phyloP scores from a whole-genome alignment of 2,888 invertebrate species.

The Xylota sylvarum region DNA sequence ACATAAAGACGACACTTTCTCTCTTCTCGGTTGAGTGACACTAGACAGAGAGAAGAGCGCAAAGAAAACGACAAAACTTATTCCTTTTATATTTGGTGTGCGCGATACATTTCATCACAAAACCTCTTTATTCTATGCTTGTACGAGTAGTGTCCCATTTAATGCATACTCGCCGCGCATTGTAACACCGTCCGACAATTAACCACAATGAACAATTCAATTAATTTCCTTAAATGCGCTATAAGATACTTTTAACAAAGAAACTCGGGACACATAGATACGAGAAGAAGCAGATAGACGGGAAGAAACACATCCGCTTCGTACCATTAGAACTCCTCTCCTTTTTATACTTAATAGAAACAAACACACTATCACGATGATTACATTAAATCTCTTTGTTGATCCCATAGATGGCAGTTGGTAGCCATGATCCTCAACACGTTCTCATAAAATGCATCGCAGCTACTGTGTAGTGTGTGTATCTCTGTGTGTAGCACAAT shows the following conservation, averaged over 20 bases:
- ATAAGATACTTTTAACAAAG: slow-evolving; percentile 1
- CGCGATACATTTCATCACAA: slow-evolving; percentile 20
- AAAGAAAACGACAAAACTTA: neutral
- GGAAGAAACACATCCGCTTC: slow-evolving; percentile 45
- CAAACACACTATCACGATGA: slow-evolving; percentile 56
- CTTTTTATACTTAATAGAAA: slow-evolving; percentile 24
- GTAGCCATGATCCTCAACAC: slow-evolving; percentile 38
- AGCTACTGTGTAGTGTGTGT: neutral
- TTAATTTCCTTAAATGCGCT: slow-evolving; percentile 23
- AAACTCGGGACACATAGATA: neutral
- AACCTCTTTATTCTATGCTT: neutral
- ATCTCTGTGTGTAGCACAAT: too few relatives aligned
- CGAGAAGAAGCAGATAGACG: neutral
- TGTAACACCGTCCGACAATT: slow-evolving; percentile 16
- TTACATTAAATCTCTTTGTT: slow-evolving; percentile 67
- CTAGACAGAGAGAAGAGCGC: neutral
- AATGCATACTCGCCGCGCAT: slow-evolving; percentile 2
- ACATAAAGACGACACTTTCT: slow-evolving; percentile 55
- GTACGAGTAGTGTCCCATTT: slow-evolving; percentile 36
- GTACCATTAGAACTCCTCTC: slow-evolving; percentile 36
- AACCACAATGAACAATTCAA: slow-evolving; percentile 36
- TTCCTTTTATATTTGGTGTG: slow-evolving; percentile 2
- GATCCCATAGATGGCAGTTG: slow-evolving; percentile 45
- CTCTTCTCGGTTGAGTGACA: slow-evolving; percentile 55
- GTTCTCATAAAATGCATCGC: slow-evolving; percentile 25